These are phyloP conservation scores for Adelges cooleyi DNA, from an alignment of 1,140 invertebrate genomes.

Conservation along the genomic window DNA sequence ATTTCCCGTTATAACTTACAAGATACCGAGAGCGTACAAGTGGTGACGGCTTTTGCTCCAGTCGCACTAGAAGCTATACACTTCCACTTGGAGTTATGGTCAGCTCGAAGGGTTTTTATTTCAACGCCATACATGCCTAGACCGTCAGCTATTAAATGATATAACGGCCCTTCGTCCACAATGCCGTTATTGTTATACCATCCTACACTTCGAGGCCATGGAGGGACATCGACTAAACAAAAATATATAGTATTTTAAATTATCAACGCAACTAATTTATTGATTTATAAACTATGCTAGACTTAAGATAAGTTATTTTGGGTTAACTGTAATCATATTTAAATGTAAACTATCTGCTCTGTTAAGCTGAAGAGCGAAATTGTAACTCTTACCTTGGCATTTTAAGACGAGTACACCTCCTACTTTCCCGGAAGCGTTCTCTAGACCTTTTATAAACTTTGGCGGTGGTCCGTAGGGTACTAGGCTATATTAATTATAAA, in stretches of 20 bases:
- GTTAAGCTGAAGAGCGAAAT: too few relatives aligned
- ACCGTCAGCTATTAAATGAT: constrained; percentile 64
- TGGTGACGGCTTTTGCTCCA: constrained; percentile 58
- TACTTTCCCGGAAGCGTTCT: constrained; percentile 59
- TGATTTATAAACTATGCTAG: too few relatives aligned
- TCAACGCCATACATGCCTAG: constrained; percentile 64
- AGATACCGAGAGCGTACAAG: constrained; percentile 57
- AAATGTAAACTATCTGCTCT: too few relatives aligned
- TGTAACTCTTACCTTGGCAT: constrained; percentile 65
- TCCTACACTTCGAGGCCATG: constrained; percentile 61
- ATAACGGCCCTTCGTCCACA: constrained; percentile 50
- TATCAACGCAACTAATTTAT: too few relatives aligned
- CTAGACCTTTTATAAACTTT: constrained; percentile 57
- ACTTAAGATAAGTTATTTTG: too few relatives aligned
- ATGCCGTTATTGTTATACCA: constrained; percentile 77
- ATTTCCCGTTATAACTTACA: too few relatives aligned
- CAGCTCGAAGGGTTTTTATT: constrained; percentile 56
- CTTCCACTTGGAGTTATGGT: constrained; percentile 80
- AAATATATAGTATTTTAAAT: too few relatives aligned
- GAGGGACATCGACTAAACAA: constrained; percentile 58
- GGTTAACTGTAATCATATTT: too few relatives aligned
- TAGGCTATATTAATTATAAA: constrained; percentile 34
- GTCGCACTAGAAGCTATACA: constrained; percentile 61
- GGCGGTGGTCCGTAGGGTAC: constrained; percentile 52
- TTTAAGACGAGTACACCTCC: constrained; percentile 56